Evolutionary conservation across 2,113 vertebrate species (phyloP).

Genomic region (Hucho hucho): DNA sequence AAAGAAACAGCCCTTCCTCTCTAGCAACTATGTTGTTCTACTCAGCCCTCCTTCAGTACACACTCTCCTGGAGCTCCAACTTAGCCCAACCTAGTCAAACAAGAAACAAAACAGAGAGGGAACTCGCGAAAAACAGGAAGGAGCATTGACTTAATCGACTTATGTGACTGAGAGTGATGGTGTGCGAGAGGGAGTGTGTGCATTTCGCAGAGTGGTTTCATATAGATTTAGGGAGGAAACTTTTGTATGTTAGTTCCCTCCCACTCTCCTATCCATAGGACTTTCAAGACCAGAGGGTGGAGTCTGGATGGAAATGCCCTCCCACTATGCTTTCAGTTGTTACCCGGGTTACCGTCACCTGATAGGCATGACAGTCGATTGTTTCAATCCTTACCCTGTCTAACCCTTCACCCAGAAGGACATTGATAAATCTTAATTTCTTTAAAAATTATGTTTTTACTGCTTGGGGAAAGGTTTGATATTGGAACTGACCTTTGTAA

Average conservation of each 20-base stretch:
- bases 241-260: conserved; percentile 46
- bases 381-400: conserved; percentile 19
- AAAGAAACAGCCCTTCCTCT: conserved; percentile 18
- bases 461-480: too few relatives aligned
- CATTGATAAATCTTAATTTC: too few relatives aligned
- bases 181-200: conserved; percentile 33
- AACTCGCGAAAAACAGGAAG: conserved; percentile 71
- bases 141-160: conserved; percentile 53
- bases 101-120: conserved; percentile 46
- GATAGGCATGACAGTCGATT: conserved; percentile 36
- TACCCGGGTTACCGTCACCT: conserved; percentile 50
- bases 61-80: conserved; percentile 46
- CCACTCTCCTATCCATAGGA: conserved; percentile 57
- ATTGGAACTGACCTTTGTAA: too few relatives aligned
- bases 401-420: conserved; percentile 29
- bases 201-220: conserved; percentile 72
- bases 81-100: conserved; percentile 36
- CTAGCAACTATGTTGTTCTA: background rate
- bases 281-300: conserved; percentile 49
- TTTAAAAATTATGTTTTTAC: too few relatives aligned
- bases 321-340: conserved; percentile 51
- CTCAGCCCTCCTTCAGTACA: conserved; percentile 25
- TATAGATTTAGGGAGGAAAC: conserved; percentile 65
- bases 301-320: conserved; percentile 28
- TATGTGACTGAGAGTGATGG: conserved; percentile 34